Percentiles rank a stretch among this genome's conserved stretches.
These are phyloP conservation scores for Baronia brevicornis DNA, from an alignment of 2,888 invertebrate genomes.

Conservation along the genomic window DNA sequence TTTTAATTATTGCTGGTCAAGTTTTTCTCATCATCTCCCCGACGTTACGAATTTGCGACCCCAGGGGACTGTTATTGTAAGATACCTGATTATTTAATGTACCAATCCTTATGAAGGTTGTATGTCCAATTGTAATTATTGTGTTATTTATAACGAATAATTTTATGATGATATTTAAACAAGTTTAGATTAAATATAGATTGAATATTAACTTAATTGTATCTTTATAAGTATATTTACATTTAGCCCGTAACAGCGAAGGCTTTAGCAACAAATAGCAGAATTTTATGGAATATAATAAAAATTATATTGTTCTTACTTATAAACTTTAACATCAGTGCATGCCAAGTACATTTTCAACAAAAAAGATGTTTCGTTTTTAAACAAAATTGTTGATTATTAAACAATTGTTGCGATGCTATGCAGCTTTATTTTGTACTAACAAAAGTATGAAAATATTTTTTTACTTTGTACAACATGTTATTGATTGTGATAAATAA, in stretches of 20 bases:
- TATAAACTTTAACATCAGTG: slow-evolving; percentile 18
- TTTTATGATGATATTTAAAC: slow-evolving; percentile 56
- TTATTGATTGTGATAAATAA: slow-evolving; percentile 73
- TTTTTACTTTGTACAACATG: slow-evolving; percentile 73
- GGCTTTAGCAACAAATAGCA: slow-evolving; percentile 22
- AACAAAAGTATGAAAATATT: slow-evolving; percentile 65
- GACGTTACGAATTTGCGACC: no score
- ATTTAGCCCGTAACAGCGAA: slow-evolving; percentile 32
- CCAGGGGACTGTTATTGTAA: slow-evolving; percentile 45
- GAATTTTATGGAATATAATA: slow-evolving; percentile 28
- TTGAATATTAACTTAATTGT: slow-evolving; percentile 46
- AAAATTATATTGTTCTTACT: slow-evolving; percentile 13
- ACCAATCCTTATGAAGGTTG: slow-evolving; percentile 69
- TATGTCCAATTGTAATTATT: slow-evolving; percentile 66
- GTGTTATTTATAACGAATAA: slow-evolving; percentile 64
- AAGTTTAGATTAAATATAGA: slow-evolving; percentile 51
- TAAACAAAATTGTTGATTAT: slow-evolving; percentile 25
- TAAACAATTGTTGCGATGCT: slow-evolving; percentile 36
- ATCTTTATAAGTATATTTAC: slow-evolving; percentile 47
- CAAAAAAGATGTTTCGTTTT: slow-evolving; percentile 21
- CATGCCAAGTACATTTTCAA: slow-evolving; percentile 22
- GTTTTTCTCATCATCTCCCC: no score
- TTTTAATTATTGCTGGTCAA: no score
- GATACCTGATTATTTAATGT: slow-evolving; percentile 33
- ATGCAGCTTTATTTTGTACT: slow-evolving; percentile 62